Base-by-base conservation (phyloP, 92 coral and sea anemone species). In the Isaurus tuberculatus region DNA sequence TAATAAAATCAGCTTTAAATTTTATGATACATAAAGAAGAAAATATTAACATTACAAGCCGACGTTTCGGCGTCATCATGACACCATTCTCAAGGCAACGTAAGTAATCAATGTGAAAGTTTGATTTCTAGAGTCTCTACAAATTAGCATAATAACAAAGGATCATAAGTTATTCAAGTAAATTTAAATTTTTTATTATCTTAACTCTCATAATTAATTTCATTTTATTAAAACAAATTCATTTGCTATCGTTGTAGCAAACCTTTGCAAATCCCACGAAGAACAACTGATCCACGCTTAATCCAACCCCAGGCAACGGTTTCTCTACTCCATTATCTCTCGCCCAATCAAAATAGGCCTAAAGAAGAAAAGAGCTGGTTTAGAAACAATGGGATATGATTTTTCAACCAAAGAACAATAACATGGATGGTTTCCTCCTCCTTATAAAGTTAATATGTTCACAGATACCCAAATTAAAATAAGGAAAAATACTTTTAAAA, bases 231-330 rank as follows among this genome's bases (percentile, higher is more conserved):
- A 42, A 33, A 1, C n/a, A 1, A 49, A 15, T 49, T 11, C 15
- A 8, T 4, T 19, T 49, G 19, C 58, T 15, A 49, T 49, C 20
- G 2, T 49, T 49, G 17, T 11, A 49, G 70, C 81, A 7, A 32
- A 92, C 95, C 91, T 73, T 89, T 3, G 95, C 95, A 79, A 86
- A 92, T 57, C 95, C 95, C 10, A 92, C 75, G 37, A 90, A 92
- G 86, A 92, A 92, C 25, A 92, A 85, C 44, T 92, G 93, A 29
- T 92, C 95, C 4, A 91, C 89, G 34, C 83, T 92, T 32, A 92
- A 80, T 3, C 64, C 89, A 3, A 92, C 85, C 30, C 87, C 93
- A 61, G 95, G 95, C 23, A 92, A 69, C 6, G 60, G 81, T n/a
- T 83, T 85, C 64, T 90, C 95, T 10, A 53, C 60, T 43, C 85